These are phyloP conservation scores for Biston betularia DNA, from an alignment of 2,888 invertebrate genomes.

Conservation along the genomic window DNA sequence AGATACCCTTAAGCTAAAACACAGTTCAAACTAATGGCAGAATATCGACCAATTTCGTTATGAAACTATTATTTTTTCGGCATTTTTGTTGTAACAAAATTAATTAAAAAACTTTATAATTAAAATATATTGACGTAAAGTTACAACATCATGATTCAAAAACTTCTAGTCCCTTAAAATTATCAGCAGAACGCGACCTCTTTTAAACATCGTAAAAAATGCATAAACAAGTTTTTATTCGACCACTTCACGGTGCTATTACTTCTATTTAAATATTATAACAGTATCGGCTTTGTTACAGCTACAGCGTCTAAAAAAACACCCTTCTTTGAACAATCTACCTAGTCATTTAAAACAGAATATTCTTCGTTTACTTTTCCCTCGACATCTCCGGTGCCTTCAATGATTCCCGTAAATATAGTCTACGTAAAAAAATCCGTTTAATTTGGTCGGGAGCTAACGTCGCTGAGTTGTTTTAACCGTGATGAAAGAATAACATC, in stretches of 20 bases:
- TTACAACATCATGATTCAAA: constrained; percentile 5
- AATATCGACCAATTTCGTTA: too few relatives aligned
- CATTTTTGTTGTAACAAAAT: neutral
- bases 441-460: constrained; percentile 38
- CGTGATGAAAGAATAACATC: constrained; percentile 55
- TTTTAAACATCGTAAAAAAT: constrained; percentile 10
- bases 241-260: constrained; percentile 9
- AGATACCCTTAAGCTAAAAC: too few relatives aligned
- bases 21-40: too few relatives aligned
- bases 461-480: constrained; percentile 44
- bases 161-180: neutral
- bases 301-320: constrained; percentile 17
- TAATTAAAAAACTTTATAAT: neutral
- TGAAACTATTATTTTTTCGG: too few relatives aligned
- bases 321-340: constrained; percentile 27
- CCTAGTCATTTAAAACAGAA: constrained; percentile 37
- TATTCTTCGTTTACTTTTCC: constrained; percentile 36
- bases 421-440: constrained; percentile 39
- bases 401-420: constrained; percentile 42
- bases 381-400: constrained; percentile 34
- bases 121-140: too few relatives aligned
- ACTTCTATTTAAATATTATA: constrained; percentile 25
- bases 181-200: constrained; percentile 9
- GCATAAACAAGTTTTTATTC: constrained; percentile 17
- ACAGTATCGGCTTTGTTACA: constrained; percentile 13